A percentile compares a stretch with the other conserved stretches of the same genome.
Conservation (phyloP, 2,888 invertebrate species). For the Agrochola macilenta region DNA sequence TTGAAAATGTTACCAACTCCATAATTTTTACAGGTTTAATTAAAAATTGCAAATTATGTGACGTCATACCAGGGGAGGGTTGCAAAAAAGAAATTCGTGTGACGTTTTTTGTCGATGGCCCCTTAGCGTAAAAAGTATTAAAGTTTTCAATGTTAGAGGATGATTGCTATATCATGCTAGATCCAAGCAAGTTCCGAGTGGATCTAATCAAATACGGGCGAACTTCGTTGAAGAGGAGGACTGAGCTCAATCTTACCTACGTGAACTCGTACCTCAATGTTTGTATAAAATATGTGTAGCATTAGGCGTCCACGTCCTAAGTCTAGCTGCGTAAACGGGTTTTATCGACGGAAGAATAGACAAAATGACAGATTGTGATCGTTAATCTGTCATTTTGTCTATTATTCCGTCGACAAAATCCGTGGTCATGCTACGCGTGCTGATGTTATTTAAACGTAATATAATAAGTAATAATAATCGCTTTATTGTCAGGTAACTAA, state of each 20-base stretch:
- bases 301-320: neutral
- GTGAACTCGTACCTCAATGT: neutral
- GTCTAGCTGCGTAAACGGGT: too few relatives aligned
- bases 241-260: neutral
- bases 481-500: too few relatives aligned
- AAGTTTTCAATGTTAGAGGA: conserved; percentile 14
- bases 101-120: neutral
- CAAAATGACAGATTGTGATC: too few relatives aligned
- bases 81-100: neutral
- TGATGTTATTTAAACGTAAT: neutral
- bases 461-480: too few relatives aligned
- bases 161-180: conserved; percentile 15
- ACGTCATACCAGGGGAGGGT: neutral
- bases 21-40: neutral
- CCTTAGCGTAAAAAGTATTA: neutral
- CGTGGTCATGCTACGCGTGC: too few relatives aligned
- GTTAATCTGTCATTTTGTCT: too few relatives aligned
- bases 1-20: neutral
- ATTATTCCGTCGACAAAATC: too few relatives aligned
- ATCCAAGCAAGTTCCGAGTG: neutral
- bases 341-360: too few relatives aligned
- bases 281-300: neutral
- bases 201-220: conserved; percentile 28
- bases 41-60: neutral
- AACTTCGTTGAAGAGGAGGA: conserved; percentile 14